phyloP scores from a whole-genome alignment of 2,113 vertebrate genomes.

The Gadus chalcogrammus region DNA sequence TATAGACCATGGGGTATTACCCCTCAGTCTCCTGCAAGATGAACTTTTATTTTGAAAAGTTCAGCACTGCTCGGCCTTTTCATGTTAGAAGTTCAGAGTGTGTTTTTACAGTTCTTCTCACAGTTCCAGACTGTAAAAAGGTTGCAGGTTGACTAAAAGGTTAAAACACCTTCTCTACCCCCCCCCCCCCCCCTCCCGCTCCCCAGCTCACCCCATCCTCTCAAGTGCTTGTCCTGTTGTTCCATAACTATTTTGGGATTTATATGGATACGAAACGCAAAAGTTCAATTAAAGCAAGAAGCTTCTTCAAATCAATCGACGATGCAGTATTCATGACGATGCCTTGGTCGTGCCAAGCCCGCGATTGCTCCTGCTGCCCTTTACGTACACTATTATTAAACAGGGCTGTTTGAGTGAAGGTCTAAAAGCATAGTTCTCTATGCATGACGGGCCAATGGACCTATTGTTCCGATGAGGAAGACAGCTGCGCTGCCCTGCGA shows the following conservation, averaged over 20 bases:
- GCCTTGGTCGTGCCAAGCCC: constrained; percentile 32
- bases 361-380: constrained; percentile 13
- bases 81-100: too few species aligned
- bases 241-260: too few species aligned
- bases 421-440: constrained; percentile 68
- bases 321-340: constrained; percentile 59
- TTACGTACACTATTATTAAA: constrained; percentile 31
- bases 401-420: constrained; percentile 19
- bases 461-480: constrained; percentile 53
- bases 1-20: constrained; percentile 16
- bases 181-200: too few species aligned
- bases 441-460: constrained; percentile 51
- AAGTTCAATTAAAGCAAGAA: neutral
- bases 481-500: constrained; percentile 27
- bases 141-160: too few species aligned
- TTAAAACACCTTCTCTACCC: too few species aligned
- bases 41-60: too few species aligned
- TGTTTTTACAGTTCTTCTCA: too few species aligned
- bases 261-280: too few species aligned
- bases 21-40: constrained; percentile 3
- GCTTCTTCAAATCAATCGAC: constrained; percentile 21
- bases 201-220: too few species aligned
- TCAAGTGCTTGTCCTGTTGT: too few species aligned
- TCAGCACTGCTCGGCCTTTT: too few species aligned
- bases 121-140: too few species aligned